These are phyloP conservation scores for Drosophila lutescens DNA, from an alignment of 2,888 invertebrate genomes.

Conservation along the genomic window DNA sequence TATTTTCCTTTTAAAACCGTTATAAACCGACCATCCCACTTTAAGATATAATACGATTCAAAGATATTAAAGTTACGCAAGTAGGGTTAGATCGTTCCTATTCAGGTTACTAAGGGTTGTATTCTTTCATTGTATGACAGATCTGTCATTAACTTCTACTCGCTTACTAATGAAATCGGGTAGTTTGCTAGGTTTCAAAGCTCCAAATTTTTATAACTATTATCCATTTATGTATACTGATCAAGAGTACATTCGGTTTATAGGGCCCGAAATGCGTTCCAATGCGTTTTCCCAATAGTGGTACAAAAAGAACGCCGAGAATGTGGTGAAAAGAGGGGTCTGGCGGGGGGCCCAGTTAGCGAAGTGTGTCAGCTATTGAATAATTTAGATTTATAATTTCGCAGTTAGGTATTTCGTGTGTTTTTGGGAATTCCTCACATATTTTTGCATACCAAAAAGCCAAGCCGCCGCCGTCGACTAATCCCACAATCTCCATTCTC, in stretches of 20 bases:
- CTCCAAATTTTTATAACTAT: not conserved
- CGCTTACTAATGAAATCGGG: too few relatives aligned
- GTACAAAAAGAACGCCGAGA: not conserved
- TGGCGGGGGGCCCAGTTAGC: conserved; percentile 11
- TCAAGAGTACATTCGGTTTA: too few relatives aligned
- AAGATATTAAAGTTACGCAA: too few relatives aligned
- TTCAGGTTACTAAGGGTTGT: too few relatives aligned
- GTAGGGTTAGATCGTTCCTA: too few relatives aligned
- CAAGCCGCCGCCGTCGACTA: conserved; percentile 53
- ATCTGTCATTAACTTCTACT: not conserved
- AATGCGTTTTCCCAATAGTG: not conserved
- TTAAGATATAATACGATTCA: too few relatives aligned
- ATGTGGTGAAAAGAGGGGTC: not conserved
- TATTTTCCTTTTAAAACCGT: too few relatives aligned
- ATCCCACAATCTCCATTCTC: conserved; percentile 37
- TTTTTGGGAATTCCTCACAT: conserved; percentile 71
- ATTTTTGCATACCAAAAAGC: conserved; percentile 74
- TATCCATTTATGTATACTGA: too few relatives aligned
- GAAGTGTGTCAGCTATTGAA: conserved; percentile 56
- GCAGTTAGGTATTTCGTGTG: conserved; percentile 42
- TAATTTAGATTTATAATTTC: conserved; percentile 59
- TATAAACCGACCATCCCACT: too few relatives aligned
- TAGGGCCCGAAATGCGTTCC: not conserved
- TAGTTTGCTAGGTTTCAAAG: too few relatives aligned
- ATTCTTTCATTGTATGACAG: too few relatives aligned